A percentile compares a stretch with the other conserved stretches of the same genome.
Conservation (phyloP, 2,888 invertebrate genomes). For the Ichneumoninae sp. region DNA sequence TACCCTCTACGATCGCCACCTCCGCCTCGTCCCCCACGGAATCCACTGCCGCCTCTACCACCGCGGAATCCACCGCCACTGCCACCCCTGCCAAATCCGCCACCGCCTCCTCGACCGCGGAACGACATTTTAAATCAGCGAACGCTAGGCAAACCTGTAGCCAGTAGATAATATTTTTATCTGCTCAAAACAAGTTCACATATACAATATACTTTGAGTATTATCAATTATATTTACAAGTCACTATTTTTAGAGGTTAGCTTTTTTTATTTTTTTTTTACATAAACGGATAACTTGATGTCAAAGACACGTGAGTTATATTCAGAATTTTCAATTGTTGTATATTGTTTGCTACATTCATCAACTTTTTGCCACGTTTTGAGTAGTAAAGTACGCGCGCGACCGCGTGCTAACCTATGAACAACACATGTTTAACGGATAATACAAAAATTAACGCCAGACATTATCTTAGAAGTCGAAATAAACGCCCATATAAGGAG, state of each 20-base stretch:
- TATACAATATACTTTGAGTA: neutral
- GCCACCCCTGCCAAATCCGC: slow-evolving; percentile 65
- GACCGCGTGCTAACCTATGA: slow-evolving; percentile 42
- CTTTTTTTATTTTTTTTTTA: neutral
- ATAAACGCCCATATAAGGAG: neutral
- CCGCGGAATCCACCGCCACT: slow-evolving; percentile 48
- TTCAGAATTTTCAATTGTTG: neutral
- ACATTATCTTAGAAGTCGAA: neutral
- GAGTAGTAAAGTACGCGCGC: neutral
- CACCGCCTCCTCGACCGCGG: slow-evolving; percentile 67
- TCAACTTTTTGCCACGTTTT: neutral
- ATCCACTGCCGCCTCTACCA: slow-evolving; percentile 64
- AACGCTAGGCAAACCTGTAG: slow-evolving; percentile 12
- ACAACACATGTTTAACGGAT: slow-evolving; percentile 26
- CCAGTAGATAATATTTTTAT: neutral
- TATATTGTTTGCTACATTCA: neutral
- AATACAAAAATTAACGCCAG: slow-evolving; percentile 3
- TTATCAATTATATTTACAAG: neutral
- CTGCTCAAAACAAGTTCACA: neutral
- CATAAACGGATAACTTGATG: neutral
- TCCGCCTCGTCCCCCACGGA: slow-evolving; percentile 66
- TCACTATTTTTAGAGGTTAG: slow-evolving; percentile 29
- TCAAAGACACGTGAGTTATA: neutral
- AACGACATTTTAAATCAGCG: slow-evolving; percentile 64
- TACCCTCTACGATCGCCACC: slow-evolving; percentile 68